phyloP scores from a whole-genome alignment of 2,888 invertebrate species.

The Synanthedon myopaeformis region DNA sequence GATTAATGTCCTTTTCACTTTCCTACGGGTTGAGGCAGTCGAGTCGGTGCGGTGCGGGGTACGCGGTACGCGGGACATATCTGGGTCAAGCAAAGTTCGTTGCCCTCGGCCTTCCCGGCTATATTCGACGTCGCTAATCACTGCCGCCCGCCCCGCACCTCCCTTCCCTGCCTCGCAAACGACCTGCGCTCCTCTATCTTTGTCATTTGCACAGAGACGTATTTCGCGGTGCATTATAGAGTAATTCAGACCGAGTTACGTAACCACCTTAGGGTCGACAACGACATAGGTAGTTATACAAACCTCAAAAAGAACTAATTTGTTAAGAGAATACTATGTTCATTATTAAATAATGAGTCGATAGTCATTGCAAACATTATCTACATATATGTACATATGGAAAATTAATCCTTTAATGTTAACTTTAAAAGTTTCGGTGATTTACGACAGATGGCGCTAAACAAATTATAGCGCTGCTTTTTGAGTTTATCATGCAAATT shows the following conservation, averaged over 20 bases:
- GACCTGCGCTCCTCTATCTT: conserved; percentile 17
- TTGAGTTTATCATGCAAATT: too few relatives aligned
- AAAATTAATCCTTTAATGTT: too few relatives aligned
- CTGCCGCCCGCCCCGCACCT: conserved; percentile 17
- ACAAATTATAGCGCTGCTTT: too few relatives aligned
- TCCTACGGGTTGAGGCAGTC: conserved; percentile 31
- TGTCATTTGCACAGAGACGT: conserved; percentile 21
- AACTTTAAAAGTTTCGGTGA: too few relatives aligned
- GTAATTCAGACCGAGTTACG: background rate
- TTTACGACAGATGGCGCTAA: too few relatives aligned
- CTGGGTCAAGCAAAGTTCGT: conserved; percentile 69
- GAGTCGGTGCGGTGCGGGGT: conserved; percentile 13
- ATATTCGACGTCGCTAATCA: conserved; percentile 66
- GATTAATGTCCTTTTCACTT: conserved; percentile 58
- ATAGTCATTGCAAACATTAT: too few relatives aligned
- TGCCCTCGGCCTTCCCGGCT: conserved; percentile 70
- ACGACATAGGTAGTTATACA: background rate
- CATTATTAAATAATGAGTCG: too few relatives aligned
- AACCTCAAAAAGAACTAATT: too few relatives aligned
- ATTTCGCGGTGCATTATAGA: conserved; percentile 12
- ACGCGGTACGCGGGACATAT: conserved; percentile 28
- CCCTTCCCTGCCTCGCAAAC: conserved; percentile 9
- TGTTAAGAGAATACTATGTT: too few relatives aligned
- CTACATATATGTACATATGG: too few relatives aligned
- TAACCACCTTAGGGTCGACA: too few relatives aligned